Conservation (phyloP, 2,797 vertebrate genomes). For the Pelobates cultripes region DNA sequence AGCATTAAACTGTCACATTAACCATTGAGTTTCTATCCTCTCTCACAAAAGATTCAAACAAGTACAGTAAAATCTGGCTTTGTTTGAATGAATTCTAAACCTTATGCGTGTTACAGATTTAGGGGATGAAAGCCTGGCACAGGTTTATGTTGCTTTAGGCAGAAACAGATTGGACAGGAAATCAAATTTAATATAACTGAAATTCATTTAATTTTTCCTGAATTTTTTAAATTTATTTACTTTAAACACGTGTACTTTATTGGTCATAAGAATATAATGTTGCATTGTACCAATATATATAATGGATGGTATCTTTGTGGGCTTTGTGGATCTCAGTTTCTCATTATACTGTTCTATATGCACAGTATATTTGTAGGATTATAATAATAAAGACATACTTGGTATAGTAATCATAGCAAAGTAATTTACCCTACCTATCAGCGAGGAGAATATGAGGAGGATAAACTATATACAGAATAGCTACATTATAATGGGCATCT, state of each 20-base stretch:
- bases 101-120: conserved; percentile 4
- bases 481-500: no score
- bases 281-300: no score
- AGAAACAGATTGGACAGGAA: conserved; percentile 31
- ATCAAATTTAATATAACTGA: conserved; percentile 23
- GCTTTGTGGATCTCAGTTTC: no score
- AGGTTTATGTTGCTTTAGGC: conserved; percentile 21
- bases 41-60: neutral
- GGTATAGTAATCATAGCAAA: no score
- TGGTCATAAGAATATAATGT: no score
- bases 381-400: no score
- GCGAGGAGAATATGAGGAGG: no score
- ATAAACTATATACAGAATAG: no score
- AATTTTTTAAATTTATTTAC: conserved; percentile 6
- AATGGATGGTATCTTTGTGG: no score
- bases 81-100: neutral
- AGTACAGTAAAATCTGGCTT: neutral
- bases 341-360: no score
- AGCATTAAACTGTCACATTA: neutral
- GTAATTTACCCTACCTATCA: no score
- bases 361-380: no score
- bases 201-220: neutral
- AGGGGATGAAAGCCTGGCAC: conserved; percentile 15
- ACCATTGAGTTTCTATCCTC: neutral
- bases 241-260: neutral